Evolutionary conservation across 2,113 vertebrate species (phyloP).

Genomic region (Gymnobelideus leadbeateri): DNA sequence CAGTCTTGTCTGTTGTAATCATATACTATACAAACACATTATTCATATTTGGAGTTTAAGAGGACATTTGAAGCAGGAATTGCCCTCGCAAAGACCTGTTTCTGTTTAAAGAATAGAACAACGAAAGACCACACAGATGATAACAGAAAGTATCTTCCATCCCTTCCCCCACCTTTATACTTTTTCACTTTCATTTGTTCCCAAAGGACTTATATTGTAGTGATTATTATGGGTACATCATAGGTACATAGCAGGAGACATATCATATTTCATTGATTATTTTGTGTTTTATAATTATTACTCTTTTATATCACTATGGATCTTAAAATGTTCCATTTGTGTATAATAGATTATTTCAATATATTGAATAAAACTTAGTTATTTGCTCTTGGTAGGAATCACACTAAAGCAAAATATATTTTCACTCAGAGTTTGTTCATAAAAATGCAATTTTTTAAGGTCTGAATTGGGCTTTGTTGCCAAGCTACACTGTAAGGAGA

Average conservation of each 20-base stretch:
- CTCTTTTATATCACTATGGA: slow-evolving; percentile 63
- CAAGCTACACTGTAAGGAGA: slow-evolving; percentile 50
- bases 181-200: slow-evolving; percentile 63
- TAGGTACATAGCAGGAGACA: slow-evolving; percentile 63
- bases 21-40: slow-evolving; percentile 74
- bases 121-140: slow-evolving; percentile 73
- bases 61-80: slow-evolving; percentile 70
- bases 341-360: slow-evolving; percentile 68
- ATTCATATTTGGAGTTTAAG: slow-evolving; percentile 67
- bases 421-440: slow-evolving; percentile 60
- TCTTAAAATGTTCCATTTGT: slow-evolving; percentile 57
- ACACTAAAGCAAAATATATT: slow-evolving; percentile 46
- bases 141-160: slow-evolving; percentile 65
- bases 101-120: slow-evolving; percentile 71
- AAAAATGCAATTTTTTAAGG: slow-evolving; percentile 54
- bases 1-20: slow-evolving; percentile 77
- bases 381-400: slow-evolving; percentile 19
- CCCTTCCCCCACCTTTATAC: slow-evolving; percentile 49
- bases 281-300: slow-evolving; percentile 72
- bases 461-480: slow-evolving; percentile 33
- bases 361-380: slow-evolving; percentile 67
- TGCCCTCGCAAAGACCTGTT: slow-evolving; percentile 68
- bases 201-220: slow-evolving; percentile 65
- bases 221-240: slow-evolving; percentile 63
- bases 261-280: slow-evolving; percentile 75